Base-by-base conservation (phyloP, 2,113 vertebrate species). In the Psammodynastes pulverulentus region DNA sequence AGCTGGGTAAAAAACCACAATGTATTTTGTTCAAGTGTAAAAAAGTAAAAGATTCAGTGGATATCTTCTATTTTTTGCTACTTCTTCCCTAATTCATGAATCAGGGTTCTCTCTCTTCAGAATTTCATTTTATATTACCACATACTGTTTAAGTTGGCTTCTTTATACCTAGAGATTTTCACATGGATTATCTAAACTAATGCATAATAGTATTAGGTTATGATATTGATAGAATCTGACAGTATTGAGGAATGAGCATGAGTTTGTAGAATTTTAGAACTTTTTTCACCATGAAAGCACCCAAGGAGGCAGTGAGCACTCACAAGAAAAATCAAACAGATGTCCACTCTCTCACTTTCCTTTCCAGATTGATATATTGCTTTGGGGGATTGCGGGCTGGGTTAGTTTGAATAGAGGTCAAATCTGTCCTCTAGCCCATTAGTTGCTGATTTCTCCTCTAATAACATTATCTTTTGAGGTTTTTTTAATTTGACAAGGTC, bases 181-280 rank as follows among this genome's bases (percentile, higher is more conserved):
- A 58, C 5, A 39, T 90, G 5, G 0, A 29, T n/a, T 0, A 4
- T 0, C 48, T 49, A 0, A 92, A 26, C 48, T 86, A 19, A 84
- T 53, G 92, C 6, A 34, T 86, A 17, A 58, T 3, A 58, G 3
- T 58, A 29, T 58, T 58, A 58, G 56, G 6, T 90, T 58, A 90
- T 58, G 84, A 21, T 92, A 45, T 9, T 91, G 90, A 91, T 92
- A 89, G 85, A 58, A 58, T 58, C 24, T 58, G 56, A 29, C 24
- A 29, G 24, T 58, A 26, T 34, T 72, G 84, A 87, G 85, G 52
- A 93, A 3, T 5, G 96, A 91, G 90, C 53, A 54, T 23, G 53
- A 54, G 19, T 23, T 94, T 72, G 52, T 91, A 89, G 91, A 95
- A 92, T 94, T 96, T 94, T 94, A 92, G 94, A 90, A 93, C 52